phyloP scores from a whole-genome alignment of 2,888 invertebrate species.

The Eristalis intricaria region DNA sequence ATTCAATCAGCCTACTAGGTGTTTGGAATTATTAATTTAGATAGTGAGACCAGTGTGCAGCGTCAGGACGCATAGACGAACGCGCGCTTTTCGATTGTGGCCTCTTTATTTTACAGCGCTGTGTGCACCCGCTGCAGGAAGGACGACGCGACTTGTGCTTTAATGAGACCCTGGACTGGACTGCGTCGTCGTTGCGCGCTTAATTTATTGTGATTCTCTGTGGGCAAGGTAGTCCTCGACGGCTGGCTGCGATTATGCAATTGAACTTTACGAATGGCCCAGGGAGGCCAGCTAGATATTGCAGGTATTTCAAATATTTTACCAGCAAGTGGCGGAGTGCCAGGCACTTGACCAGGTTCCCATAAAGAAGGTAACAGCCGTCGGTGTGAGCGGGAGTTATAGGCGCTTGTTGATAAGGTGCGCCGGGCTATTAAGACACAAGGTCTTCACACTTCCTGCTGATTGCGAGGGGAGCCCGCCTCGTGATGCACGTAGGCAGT shows the following conservation, averaged over 20 bases:
- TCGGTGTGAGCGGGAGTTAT: not conserved
- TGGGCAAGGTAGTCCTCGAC: not conserved
- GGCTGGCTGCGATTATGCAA: not conserved
- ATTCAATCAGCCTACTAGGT: conserved; percentile 68
- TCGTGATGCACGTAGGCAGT: not conserved
- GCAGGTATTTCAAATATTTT: not conserved
- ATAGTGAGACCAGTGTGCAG: conserved; percentile 35
- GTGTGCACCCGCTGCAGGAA: conserved; percentile 2
- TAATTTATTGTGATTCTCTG: conserved; percentile 42
- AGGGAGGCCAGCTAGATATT: not conserved
- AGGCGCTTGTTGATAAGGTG: not conserved
- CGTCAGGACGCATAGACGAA: conserved; percentile 1
- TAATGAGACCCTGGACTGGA: conserved; percentile 18
- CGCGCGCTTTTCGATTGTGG: conserved; percentile 29
- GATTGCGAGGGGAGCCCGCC: not conserved
- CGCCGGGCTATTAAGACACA: not conserved
- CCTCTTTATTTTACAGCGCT: conserved; percentile 44
- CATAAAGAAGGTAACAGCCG: not conserved
- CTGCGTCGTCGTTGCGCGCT: conserved; percentile 3
- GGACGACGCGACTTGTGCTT: conserved; percentile 11
- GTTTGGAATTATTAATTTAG: conserved; percentile 70
- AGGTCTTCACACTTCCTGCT: not conserved
- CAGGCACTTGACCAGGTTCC: not conserved
- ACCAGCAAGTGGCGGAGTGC: not conserved
- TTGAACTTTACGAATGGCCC: not conserved